A percentile compares a stretch with the other conserved stretches of the same genome.
These are phyloP conservation scores for Pollenia amentaria DNA, from an alignment of 2,888 invertebrate genomes.

Conservation along the genomic window DNA sequence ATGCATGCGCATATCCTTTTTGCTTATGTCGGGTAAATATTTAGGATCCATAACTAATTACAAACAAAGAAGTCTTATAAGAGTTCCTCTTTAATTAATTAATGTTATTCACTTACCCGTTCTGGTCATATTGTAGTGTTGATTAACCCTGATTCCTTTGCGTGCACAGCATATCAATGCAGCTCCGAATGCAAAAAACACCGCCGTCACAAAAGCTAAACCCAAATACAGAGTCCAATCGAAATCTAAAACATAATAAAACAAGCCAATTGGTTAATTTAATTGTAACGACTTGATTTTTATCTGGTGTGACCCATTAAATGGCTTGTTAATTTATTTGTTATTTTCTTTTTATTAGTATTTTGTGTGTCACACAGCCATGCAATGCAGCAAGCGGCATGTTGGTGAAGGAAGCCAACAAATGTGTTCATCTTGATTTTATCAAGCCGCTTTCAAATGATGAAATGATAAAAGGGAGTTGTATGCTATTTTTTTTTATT, in stretches of 20 bases:
- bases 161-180: conserved; percentile 83
- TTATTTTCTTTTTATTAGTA: neutral
- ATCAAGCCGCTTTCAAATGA: conserved; percentile 47
- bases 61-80: conserved; percentile 42
- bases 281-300: conserved; percentile 64
- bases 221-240: conserved; percentile 84
- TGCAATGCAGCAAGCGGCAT: neutral
- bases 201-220: conserved; percentile 82
- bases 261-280: conserved; percentile 66
- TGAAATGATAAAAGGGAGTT: conserved; percentile 58
- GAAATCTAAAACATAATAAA: conserved; percentile 79
- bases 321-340: conserved; percentile 68
- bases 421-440: conserved; percentile 53
- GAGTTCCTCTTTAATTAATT: neutral
- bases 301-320: conserved; percentile 72
- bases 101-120: conserved; percentile 79
- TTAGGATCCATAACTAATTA: conserved; percentile 93
- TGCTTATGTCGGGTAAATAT: conserved; percentile 93
- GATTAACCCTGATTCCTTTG: conserved; percentile 81
- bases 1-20: conserved; percentile 88
- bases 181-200: conserved; percentile 83
- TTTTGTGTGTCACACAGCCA: neutral
- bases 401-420: conserved; percentile 21
- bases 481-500: conserved; percentile 38
- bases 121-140: conserved; percentile 84